A percentile compares a stretch with the other conserved stretches of the same genome.
Evolutionary conservation across 2,888 invertebrate genomes (phyloP).

Genomic region (Hydrotaea diabolus): DNA sequence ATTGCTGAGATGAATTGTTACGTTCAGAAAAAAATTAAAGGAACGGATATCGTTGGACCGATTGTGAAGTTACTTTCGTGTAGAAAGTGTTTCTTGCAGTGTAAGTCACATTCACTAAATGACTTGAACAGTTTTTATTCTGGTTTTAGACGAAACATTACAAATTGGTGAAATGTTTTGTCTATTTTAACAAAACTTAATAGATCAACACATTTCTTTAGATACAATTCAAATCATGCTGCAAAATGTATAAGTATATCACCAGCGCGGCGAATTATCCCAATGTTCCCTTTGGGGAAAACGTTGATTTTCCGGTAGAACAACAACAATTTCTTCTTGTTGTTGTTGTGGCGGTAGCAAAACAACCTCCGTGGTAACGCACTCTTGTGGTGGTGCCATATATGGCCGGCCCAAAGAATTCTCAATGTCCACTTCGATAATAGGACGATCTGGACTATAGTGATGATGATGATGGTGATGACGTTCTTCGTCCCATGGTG

Average conservation of each 20-base stretch:
- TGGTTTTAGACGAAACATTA: too few species aligned
- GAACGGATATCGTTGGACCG: too few species aligned
- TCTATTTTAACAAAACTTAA: too few species aligned
- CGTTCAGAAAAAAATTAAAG: too few species aligned
- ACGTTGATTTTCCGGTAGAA: slow-evolving; percentile 42
- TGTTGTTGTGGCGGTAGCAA: slow-evolving; percentile 68
- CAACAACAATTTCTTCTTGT: slow-evolving; percentile 46
- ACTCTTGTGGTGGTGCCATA: slow-evolving; percentile 68
- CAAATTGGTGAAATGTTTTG: too few species aligned
- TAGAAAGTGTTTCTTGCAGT: too few species aligned
- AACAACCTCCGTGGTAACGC: slow-evolving; percentile 69
- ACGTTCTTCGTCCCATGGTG: slow-evolving; percentile 64
- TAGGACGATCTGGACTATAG: slow-evolving; percentile 71
- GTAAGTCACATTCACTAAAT: too few species aligned
- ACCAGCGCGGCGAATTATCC: slow-evolving; percentile 71
- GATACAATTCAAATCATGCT: background rate
- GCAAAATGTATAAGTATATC: background rate
- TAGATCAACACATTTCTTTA: too few species aligned
- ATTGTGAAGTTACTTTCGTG: too few species aligned
- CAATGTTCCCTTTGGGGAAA: slow-evolving; percentile 69
- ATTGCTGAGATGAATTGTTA: too few species aligned
- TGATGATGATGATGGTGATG: slow-evolving; percentile 70
- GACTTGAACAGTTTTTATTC: too few species aligned
- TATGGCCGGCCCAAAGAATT: slow-evolving; percentile 72
- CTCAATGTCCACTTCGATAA: slow-evolving; percentile 73